phyloP scores from a whole-genome alignment of 2,888 invertebrate species.

The Lamellibrachia satsuma region DNA sequence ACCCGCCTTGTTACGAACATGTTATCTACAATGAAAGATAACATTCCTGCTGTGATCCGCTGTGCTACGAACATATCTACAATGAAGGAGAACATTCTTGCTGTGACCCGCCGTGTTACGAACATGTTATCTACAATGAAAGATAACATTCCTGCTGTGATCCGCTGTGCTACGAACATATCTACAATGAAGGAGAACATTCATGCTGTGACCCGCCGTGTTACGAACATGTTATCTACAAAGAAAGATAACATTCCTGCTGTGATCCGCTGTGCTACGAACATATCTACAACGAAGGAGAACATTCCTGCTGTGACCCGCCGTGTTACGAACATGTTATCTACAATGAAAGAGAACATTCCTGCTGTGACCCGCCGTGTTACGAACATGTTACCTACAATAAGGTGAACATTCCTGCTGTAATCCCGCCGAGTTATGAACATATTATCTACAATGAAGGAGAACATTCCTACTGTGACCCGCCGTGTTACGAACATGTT shows the following conservation, averaged over 20 bases:
- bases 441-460: background rate
- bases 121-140: background rate
- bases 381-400: too few species aligned
- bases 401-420: background rate
- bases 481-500: background rate
- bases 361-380: background rate
- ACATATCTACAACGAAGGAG: background rate
- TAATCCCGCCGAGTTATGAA: background rate
- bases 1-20: background rate
- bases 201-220: background rate
- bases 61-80: too few species aligned
- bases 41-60: background rate
- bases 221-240: too few species aligned
- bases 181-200: background rate
- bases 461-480: too few species aligned
- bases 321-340: too few species aligned
- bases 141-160: background rate
- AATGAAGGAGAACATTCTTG: background rate
- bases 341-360: background rate
- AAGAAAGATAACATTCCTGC: background rate
- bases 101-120: background rate
- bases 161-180: background rate
- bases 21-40: background rate
- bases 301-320: background rate
- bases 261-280: background rate